These are phyloP conservation scores for Coptodon bakossiorum DNA, from an alignment of 2,113 vertebrate species.

Conservation along the genomic window DNA sequence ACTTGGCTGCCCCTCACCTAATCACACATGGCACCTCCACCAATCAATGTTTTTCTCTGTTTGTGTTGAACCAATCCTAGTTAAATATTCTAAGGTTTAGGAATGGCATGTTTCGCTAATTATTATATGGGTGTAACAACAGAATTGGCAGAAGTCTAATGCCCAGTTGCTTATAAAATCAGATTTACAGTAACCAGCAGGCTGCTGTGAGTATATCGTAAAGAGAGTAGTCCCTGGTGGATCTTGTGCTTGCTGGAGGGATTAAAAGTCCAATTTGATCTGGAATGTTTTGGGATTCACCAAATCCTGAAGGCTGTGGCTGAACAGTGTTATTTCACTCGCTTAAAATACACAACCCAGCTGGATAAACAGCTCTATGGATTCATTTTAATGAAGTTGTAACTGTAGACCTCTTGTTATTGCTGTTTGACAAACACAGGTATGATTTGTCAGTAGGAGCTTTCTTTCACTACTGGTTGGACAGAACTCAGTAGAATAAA, in stretches of 20 bases:
- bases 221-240: background rate
- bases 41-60: background rate
- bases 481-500: background rate
- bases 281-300: background rate
- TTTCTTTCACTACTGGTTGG: background rate
- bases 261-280: background rate
- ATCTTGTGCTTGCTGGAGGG: background rate
- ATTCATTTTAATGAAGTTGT: background rate
- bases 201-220: background rate
- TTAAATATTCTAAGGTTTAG: background rate
- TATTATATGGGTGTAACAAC: background rate
- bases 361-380: background rate
- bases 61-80: background rate
- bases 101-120: rapidly evolving
- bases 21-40: slow-evolving; percentile 4
- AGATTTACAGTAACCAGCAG: background rate
- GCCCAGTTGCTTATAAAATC: rapidly evolving
- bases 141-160: background rate
- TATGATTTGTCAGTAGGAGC: background rate
- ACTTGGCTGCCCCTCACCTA: slow-evolving; percentile 22
- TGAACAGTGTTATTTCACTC: background rate
- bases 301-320: background rate
- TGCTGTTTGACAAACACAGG: background rate
- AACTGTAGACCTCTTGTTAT: background rate
- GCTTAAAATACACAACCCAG: background rate